Conservation (phyloP, 2,888 invertebrate species). For the Cephus runcator region DNA sequence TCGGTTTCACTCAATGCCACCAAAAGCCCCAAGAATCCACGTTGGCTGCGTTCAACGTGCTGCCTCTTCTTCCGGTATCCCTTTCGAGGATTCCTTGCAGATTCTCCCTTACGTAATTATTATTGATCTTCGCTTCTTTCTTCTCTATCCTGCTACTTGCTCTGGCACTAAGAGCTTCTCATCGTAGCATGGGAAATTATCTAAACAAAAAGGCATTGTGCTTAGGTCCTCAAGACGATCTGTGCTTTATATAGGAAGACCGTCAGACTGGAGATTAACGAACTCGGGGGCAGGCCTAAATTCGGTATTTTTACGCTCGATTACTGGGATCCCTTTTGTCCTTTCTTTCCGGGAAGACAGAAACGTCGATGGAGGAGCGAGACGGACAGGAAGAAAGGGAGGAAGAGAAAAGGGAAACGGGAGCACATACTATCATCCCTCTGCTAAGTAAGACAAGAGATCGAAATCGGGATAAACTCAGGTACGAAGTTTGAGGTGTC, state of each 20-base stretch:
- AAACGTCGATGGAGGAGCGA: not conserved
- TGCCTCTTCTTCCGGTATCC: not conserved
- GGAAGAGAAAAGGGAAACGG: too few relatives aligned
- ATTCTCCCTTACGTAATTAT: too few relatives aligned
- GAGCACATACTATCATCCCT: slow-evolving; percentile 6
- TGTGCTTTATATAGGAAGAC: too few relatives aligned
- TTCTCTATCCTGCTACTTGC: too few relatives aligned
- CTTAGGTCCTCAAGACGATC: too few relatives aligned
- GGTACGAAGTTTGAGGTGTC: slow-evolving; percentile 20
- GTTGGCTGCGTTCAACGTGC: not conserved
- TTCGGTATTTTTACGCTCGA: slow-evolving; percentile 51
- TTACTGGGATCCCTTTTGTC: slow-evolving; percentile 42
- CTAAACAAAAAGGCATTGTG: slow-evolving; percentile 6
- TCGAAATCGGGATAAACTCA: slow-evolving; percentile 17
- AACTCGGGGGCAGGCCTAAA: slow-evolving; percentile 37
- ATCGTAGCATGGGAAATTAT: not conserved
- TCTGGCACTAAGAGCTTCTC: not conserved
- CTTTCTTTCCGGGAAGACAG: slow-evolving; percentile 9
- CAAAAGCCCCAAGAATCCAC: slow-evolving; percentile 1
- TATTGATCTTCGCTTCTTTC: too few relatives aligned
- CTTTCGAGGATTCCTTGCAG: too few relatives aligned
- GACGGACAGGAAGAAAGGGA: not conserved
- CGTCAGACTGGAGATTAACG: slow-evolving; percentile 47
- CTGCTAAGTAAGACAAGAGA: slow-evolving; percentile 46
- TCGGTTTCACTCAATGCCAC: slow-evolving; percentile 18